These are phyloP conservation scores for Neofelis nebulosa DNA, from an alignment of 2,113 vertebrate genomes.

Conservation along the genomic window DNA sequence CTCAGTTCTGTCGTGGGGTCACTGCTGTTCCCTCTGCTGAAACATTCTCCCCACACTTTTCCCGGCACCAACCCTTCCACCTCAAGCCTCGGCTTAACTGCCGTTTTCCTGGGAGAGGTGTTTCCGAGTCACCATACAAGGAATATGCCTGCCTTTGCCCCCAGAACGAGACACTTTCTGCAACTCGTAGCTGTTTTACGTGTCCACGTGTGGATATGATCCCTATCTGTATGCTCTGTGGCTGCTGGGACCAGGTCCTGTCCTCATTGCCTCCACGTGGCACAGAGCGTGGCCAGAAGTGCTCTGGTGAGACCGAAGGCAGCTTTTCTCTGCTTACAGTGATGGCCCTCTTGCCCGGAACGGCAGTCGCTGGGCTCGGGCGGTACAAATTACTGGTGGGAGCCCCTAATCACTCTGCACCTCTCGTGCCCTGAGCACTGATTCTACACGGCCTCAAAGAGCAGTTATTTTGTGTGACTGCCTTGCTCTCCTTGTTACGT, in stretches of 20 bases:
- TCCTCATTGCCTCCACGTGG: accelerated
- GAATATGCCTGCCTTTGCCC: neutral
- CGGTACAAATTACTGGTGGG: neutral
- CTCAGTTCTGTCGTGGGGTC: neutral
- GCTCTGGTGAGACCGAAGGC: no score
- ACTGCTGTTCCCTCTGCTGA: neutral
- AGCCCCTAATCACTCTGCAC: neutral
- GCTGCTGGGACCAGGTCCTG: no score
- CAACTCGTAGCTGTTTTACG: accelerated
- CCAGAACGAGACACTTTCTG: no score
- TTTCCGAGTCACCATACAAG: neutral
- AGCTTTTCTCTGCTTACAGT: neutral
- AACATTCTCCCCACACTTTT: neutral
- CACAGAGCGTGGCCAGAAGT: neutral
- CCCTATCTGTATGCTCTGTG: neutral
- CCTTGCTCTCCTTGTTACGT: neutral
- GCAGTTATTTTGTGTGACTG: neutral
- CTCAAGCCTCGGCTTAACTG: neutral
- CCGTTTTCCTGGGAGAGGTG: neutral
- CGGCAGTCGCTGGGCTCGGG: no score
- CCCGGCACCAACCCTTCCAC: neutral
- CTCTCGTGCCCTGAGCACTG: neutral
- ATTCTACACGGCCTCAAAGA: no score
- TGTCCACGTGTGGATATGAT: accelerated
- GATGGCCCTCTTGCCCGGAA: neutral